Base-by-base conservation (phyloP, 1,140 invertebrate species). In the Bilobella aurantiaca region DNA sequence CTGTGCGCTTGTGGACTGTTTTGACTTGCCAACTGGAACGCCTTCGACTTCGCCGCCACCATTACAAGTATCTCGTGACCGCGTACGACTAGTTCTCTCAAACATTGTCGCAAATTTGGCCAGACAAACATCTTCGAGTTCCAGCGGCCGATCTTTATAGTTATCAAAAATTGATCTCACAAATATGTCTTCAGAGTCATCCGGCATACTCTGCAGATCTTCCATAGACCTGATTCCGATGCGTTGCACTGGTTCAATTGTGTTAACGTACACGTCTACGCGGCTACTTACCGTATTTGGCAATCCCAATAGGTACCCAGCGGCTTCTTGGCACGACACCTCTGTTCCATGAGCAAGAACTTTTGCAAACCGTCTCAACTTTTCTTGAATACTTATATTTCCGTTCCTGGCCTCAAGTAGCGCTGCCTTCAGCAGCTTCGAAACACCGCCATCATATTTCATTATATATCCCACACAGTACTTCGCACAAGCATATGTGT, bases 311-410 rank as follows among this genome's bases (percentile, higher is more conserved):
- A 72, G 27, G 60, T 69, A 65, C 67, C 68, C 75, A 25, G 66
- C 72, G 31, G 73, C 74, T 71, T 75, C 75, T 73, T 76, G 74
- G 18, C 69, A 69, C 25, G 64, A 69, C 65, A 75, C 73, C 42
- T 74, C 37, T 68, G 63, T 72, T 42, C 71, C 62, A 64, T 75
- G 75, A 27, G 75, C 62, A 65, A 75, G 73, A 23, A 68, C 46
- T 61, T 74, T 75, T 8, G 68, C 65, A 58, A 73, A 63, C 60
- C 69, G 72, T 31, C 63, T 42, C 25, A 76, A 65, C 70, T 66
- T 73, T 46, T 74, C 69, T 58, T 56, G 60, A 27, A 69, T 32
- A 29, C 5, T 21, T 47, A 28, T 5, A 32, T 58, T 58, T 5
- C 57, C 57, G 27, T 29, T 25, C 28, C 21, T 25, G 3, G 23